A percentile compares a stretch with the other conserved stretches of the same genome.
phyloP scores from a whole-genome alignment of 2,797 vertebrate species.

The Gymnocypris eckloni region DNA sequence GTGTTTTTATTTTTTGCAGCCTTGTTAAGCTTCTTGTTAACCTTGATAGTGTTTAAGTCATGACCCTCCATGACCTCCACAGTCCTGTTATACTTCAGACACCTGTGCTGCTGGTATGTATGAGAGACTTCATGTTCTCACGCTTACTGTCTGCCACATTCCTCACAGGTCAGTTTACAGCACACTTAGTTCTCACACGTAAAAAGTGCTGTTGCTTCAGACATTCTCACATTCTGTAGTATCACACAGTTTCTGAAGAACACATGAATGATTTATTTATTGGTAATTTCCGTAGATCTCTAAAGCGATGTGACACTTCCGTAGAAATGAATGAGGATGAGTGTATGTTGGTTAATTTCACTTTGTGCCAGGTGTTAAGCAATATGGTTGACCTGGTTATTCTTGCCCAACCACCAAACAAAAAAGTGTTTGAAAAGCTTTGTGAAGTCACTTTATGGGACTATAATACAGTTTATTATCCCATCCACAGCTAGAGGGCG shows the following conservation, averaged over 20 bases:
- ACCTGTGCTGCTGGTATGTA: slow-evolving; percentile 24
- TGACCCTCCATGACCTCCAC: neutral
- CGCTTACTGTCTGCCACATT: slow-evolving; percentile 23
- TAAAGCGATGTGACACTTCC: neutral
- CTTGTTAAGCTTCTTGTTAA: slow-evolving; percentile 36
- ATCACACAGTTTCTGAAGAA: neutral
- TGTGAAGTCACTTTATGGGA: neutral
- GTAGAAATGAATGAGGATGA: neutral
- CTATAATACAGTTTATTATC: neutral
- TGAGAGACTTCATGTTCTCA: slow-evolving; percentile 15
- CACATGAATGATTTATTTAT: no score
- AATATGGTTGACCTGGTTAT: neutral
- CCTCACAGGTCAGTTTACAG: slow-evolving; percentile 30
- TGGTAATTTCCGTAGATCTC: neutral
- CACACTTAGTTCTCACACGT: neutral
- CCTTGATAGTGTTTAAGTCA: slow-evolving; percentile 30
- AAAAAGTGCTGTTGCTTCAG: slow-evolving; percentile 6
- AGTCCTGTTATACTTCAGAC: slow-evolving; percentile 1
- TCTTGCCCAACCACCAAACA: neutral
- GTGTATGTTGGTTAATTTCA: neutral
- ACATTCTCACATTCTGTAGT: neutral
- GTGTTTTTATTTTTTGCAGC: neutral
- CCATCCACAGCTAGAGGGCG: neutral
- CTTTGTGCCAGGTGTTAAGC: neutral
- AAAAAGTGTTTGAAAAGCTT: neutral